A percentile compares a stretch with the other conserved stretches of the same genome.
phyloP scores from a whole-genome alignment of 2,113 vertebrate species.

The Maccullochella peelii region DNA sequence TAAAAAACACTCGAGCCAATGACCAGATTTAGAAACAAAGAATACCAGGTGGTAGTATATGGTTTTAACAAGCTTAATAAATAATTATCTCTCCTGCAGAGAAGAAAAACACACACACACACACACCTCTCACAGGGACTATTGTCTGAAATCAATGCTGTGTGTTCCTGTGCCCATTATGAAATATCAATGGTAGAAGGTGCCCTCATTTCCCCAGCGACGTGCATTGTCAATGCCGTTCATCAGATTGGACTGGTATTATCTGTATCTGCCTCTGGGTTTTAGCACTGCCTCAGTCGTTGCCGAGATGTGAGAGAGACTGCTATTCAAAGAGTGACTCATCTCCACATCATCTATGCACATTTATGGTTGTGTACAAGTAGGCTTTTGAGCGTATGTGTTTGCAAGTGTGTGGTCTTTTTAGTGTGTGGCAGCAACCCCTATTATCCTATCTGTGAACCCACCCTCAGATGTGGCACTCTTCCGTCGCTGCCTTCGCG shows the following conservation, averaged over 20 bases:
- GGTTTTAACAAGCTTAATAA: slow-evolving; percentile 26
- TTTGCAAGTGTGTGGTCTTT: slow-evolving; percentile 28
- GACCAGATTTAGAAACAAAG: slow-evolving; percentile 57
- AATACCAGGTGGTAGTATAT: slow-evolving; percentile 24
- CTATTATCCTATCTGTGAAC: slow-evolving; percentile 35
- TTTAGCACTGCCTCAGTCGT: slow-evolving; percentile 13
- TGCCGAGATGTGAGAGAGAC: slow-evolving; percentile 36
- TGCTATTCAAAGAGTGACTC: slow-evolving; percentile 46
- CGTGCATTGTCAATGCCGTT: slow-evolving; percentile 11
- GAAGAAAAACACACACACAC: background rate
- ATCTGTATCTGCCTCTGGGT: slow-evolving; percentile 28
- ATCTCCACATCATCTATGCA: slow-evolving; percentile 15
- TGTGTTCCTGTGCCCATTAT: slow-evolving; percentile 26
- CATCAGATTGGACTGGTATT: slow-evolving; percentile 34
- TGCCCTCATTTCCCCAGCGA: slow-evolving; percentile 31
- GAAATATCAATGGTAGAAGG: slow-evolving; percentile 34
- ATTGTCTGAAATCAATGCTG: slow-evolving; percentile 21
- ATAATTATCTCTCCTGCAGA: slow-evolving; percentile 33
- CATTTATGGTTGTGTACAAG: slow-evolving; percentile 30
- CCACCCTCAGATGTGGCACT: slow-evolving; percentile 34
- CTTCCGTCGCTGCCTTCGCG: background rate
- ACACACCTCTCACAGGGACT: slow-evolving; percentile 7
- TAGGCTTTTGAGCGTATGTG: slow-evolving; percentile 12
- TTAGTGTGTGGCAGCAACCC: slow-evolving; percentile 25
- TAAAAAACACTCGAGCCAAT: slow-evolving; percentile 22